Base-by-base conservation (phyloP, 2,113 vertebrate species). In the Pelecanus crispus region DNA sequence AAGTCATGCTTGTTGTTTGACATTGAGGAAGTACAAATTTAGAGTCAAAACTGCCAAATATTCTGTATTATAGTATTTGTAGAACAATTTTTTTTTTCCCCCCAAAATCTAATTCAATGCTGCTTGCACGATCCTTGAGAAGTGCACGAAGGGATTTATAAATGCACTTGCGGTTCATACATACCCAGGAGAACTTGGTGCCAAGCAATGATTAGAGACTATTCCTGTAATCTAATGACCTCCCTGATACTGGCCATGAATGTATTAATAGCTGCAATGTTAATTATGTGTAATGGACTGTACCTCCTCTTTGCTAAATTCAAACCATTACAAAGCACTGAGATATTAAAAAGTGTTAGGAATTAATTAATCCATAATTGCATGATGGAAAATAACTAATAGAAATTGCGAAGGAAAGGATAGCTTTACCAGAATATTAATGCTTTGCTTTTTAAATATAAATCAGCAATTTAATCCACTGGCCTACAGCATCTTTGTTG, bases 361-460 rank as follows among this genome's bases (percentile, higher is more conserved):
- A 86, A 94, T 28, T 67, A 92, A 89, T 95, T 93, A 94, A 89
- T 81, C 29, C 38, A 26, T 85, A 89, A 91, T 44, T 71, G 17
- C 8, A 45, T 25, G 78, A 56, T 75, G 32, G 77, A 95, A 96
- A 95, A 90, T 73, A 92, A 49, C 49, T 56, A 86, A 91, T 29
- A 90, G 59, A 74, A 74, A 88, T 45, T 38, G 20, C 74, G 78
- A 82, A 90, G 17, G 49, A 92, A 94, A 59, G 5, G n/a, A 28
- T 56, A 86, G 85, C n/a, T 12, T 58, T 91, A 90, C 13, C n/a
- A 88, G 65, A 95, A 88, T 94, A 58, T 42, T 66, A 83, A 86
- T 81, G 22, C 16, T 80, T 88, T 74, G 10, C 3, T 84, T 94
- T 93, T 94, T 16, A 72, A 93, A 89, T 62, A 32, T 31, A 49